Evolutionary conservation across 2,113 vertebrate genomes (phyloP).

Genomic region (Oryzias woworae): DNA sequence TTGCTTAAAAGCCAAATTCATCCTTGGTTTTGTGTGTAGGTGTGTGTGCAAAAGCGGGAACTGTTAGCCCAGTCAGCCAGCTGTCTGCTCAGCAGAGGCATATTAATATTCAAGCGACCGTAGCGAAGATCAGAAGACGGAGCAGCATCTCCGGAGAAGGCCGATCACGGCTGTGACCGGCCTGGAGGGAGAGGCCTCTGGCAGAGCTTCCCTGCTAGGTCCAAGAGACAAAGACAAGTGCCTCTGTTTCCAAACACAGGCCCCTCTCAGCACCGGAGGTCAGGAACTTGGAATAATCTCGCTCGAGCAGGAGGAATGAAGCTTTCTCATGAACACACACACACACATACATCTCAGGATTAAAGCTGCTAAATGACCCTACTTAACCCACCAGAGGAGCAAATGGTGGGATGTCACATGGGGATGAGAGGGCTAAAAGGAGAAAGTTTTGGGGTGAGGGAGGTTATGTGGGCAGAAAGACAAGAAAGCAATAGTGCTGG

Average conservation of each 20-base stretch:
- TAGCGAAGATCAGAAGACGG: slow-evolving; percentile 39
- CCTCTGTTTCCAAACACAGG: slow-evolving; percentile 79
- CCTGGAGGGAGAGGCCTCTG: slow-evolving; percentile 52
- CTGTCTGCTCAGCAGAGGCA: slow-evolving; percentile 54
- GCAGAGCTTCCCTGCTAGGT: slow-evolving; percentile 62
- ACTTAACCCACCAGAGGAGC: slow-evolving; percentile 68
- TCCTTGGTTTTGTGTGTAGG: slow-evolving; percentile 33
- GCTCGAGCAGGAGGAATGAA: slow-evolving; percentile 59
- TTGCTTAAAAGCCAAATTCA: slow-evolving; percentile 56
- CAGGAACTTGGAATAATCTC: slow-evolving; percentile 76
- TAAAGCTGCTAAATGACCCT: slow-evolving; percentile 73
- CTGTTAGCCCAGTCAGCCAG: slow-evolving; percentile 51
- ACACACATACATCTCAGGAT: slow-evolving; percentile 42
- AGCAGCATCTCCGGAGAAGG: slow-evolving; percentile 30
- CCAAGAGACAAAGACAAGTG: slow-evolving; percentile 72
- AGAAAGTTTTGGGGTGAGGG: slow-evolving; percentile 25
- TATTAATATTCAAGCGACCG: slow-evolving; percentile 52
- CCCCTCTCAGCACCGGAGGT: slow-evolving; percentile 69
- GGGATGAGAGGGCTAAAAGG: slow-evolving; percentile 27
- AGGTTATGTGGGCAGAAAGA: slow-evolving; percentile 37
- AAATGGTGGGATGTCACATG: slow-evolving; percentile 31
- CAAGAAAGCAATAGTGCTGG: slow-evolving; percentile 13
- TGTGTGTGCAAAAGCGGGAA: slow-evolving; percentile 23
- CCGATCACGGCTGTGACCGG: slow-evolving; percentile 37
- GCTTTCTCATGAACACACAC: slow-evolving; percentile 32